Evolutionary conservation across 2,888 invertebrate species (phyloP).

Genomic region (Chromoteleia sp.): DNA sequence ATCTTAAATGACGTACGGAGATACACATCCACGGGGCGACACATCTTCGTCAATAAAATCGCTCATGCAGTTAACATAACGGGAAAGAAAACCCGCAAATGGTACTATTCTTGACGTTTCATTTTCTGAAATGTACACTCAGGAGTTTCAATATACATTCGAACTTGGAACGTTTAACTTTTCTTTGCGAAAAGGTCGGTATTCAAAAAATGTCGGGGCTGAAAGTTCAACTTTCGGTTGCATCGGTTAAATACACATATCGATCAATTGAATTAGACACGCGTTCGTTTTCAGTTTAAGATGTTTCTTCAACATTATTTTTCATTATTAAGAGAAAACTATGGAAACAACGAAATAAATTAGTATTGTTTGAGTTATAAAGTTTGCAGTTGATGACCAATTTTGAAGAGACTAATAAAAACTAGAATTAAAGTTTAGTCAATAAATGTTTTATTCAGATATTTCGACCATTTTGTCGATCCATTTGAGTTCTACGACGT

Average conservation of each 20-base stretch:
- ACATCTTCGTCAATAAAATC: conserved; percentile 19
- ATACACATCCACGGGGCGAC: not conserved
- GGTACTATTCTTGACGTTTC: conserved; percentile 12
- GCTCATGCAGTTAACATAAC: conserved; percentile 6
- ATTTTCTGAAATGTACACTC: conserved; percentile 14
- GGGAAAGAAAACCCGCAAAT: not conserved
- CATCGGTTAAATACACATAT: conserved; percentile 78
- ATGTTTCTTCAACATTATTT: too few relatives aligned
- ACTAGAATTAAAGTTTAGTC: too few relatives aligned
- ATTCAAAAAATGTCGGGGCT: not conserved
- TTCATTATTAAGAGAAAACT: too few relatives aligned
- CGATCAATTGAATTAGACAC: too few relatives aligned
- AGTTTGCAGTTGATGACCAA: too few relatives aligned
- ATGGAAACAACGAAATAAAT: too few relatives aligned
- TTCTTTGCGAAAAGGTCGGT: not conserved
- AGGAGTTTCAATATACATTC: not conserved
- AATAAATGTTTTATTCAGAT: too few relatives aligned
- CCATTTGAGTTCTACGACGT: too few relatives aligned
- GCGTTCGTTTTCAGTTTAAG: too few relatives aligned
- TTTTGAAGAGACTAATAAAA: too few relatives aligned
- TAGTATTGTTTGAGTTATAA: too few relatives aligned
- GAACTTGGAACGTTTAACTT: not conserved
- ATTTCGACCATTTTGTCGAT: too few relatives aligned
- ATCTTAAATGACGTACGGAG: conserved; percentile 20
- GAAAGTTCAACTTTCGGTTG: conserved; percentile 50